Evolutionary conservation across 2,113 vertebrate species (phyloP).

Genomic region (Neogobius melanostomus): DNA sequence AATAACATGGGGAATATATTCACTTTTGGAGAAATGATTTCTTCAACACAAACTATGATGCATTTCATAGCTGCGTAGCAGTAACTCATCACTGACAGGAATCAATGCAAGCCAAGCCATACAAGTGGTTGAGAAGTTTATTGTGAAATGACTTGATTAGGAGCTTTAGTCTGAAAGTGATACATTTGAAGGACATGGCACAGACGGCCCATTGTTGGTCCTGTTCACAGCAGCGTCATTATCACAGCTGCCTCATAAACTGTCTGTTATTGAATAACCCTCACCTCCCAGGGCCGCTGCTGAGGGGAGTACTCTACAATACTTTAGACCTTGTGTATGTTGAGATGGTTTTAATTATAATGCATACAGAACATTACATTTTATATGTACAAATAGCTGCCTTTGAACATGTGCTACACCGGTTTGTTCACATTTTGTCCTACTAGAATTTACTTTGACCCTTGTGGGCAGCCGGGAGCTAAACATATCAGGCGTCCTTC

Average conservation of each 20-base stretch:
- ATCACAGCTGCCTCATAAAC: conserved; percentile 72
- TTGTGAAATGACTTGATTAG: conserved; percentile 63
- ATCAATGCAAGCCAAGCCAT: conserved; percentile 35
- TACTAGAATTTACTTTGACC: conserved; percentile 17
- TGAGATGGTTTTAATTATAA: not conserved
- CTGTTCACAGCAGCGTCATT: conserved; percentile 46
- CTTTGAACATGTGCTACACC: conserved; percentile 52
- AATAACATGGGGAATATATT: not conserved
- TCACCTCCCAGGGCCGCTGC: conserved; percentile 22
- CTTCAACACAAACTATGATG: no score
- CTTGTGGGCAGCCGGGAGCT: conserved; percentile 56
- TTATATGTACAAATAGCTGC: conserved; percentile 62
- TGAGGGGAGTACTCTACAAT: conserved; percentile 18
- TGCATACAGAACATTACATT: not conserved
- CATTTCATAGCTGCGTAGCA: no score
- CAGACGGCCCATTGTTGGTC: conserved; percentile 70
- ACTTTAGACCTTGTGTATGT: not conserved
- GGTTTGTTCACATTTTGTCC: not conserved
- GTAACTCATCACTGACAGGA: not conserved
- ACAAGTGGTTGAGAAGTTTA: conserved; percentile 45
- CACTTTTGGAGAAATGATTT: no score
- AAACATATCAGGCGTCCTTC: conserved; percentile 71
- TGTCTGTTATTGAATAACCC: conserved; percentile 75
- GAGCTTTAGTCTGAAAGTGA: conserved; percentile 42
- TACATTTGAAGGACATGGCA: conserved; percentile 66